Conservation (phyloP, 2,113 vertebrate species). For the Stigmatopora argus region DNA sequence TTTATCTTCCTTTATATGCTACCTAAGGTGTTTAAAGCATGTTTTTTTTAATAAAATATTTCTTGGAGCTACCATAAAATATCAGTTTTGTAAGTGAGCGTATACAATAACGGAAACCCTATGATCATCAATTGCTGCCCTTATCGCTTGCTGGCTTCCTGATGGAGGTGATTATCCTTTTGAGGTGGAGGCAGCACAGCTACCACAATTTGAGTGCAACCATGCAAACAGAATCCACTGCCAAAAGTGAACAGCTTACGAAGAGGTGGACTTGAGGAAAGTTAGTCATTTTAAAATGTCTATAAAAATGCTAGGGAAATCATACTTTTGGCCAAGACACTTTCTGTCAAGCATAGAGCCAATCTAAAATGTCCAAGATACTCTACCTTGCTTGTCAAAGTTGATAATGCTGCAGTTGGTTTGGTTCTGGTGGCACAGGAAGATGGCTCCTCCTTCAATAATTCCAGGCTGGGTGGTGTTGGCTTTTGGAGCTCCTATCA, state of each 20-base stretch:
- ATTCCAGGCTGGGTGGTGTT: constrained; percentile 78
- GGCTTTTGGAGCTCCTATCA: constrained; percentile 86
- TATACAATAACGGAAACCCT: constrained; percentile 33
- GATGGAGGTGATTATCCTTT: constrained; percentile 42
- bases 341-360: neutral
- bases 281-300: constrained; percentile 26
- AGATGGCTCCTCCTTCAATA: constrained; percentile 81
- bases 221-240: constrained; percentile 17
- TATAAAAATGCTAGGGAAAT: constrained; percentile 27
- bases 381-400: constrained; percentile 80
- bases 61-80: neutral
- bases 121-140: constrained; percentile 47
- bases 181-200: constrained; percentile 20
- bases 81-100: neutral
- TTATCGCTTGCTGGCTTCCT: constrained; percentile 60
- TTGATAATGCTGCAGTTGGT: constrained; percentile 62
- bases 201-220: constrained; percentile 42
- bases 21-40: too few species aligned
- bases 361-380: constrained; percentile 17
- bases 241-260: constrained; percentile 32
- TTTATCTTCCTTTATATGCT: too few species aligned
- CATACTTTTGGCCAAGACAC: constrained; percentile 19
- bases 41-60: too few species aligned
- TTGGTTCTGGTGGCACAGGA: constrained; percentile 77
- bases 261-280: constrained; percentile 9